phyloP scores from a whole-genome alignment of 2,888 invertebrate genomes.

The Helicoverpa assulta region DNA sequence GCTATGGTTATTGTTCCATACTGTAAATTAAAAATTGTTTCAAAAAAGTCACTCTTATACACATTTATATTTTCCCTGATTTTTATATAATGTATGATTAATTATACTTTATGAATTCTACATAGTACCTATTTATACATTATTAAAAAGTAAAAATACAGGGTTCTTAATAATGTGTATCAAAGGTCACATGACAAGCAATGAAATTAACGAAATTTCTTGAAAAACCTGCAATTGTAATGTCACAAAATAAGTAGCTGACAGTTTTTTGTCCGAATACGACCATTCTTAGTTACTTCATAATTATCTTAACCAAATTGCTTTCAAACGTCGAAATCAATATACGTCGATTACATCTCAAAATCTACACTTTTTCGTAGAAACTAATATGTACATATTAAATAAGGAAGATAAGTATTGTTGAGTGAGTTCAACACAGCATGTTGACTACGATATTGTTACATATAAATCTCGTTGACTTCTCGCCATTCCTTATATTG shows the following conservation, averaged over 20 bases:
- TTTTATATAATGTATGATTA: slow-evolving; percentile 10
- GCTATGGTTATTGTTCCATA: background rate
- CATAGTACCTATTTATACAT: slow-evolving; percentile 41
- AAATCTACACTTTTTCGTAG: slow-evolving; percentile 17
- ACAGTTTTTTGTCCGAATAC: slow-evolving; percentile 5
- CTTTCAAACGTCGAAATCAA: slow-evolving; percentile 58
- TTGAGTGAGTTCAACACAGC: slow-evolving; percentile 36
- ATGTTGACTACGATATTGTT: slow-evolving; percentile 44
- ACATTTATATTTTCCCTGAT: background rate
- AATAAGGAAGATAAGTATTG: slow-evolving; percentile 43
- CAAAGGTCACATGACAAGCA: slow-evolving; percentile 21
- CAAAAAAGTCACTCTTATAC: slow-evolving; percentile 6
- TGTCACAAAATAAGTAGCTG: slow-evolving; percentile 9
- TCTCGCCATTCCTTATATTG: slow-evolving; percentile 78
- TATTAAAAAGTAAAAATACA: slow-evolving; percentile 44
- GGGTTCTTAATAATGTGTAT: slow-evolving; percentile 49
- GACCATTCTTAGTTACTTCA: slow-evolving; percentile 1
- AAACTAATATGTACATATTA: slow-evolving; percentile 18
- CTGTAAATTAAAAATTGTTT: slow-evolving; percentile 1
- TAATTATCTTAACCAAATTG: background rate
- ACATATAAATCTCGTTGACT: slow-evolving; percentile 50
- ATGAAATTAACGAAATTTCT: slow-evolving; percentile 17
- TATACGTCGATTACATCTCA: slow-evolving; percentile 21
- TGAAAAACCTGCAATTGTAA: slow-evolving; percentile 15
- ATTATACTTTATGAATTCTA: slow-evolving; percentile 12